phyloP scores from a whole-genome alignment of 2,888 invertebrate species.

The Tetropium fuscum region DNA sequence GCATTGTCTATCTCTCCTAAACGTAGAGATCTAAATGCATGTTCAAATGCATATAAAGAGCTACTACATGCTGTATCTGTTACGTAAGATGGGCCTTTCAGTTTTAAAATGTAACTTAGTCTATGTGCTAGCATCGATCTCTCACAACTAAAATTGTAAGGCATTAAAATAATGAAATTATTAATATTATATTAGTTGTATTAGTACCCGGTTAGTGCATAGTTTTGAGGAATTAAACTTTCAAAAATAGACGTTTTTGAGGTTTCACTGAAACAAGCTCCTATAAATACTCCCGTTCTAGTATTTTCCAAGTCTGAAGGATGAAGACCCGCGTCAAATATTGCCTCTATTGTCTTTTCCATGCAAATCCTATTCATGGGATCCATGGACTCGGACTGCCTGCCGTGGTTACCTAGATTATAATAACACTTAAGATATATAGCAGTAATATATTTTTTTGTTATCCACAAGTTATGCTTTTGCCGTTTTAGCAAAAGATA shows the following conservation, averaged over 20 bases:
- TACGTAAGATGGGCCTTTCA: conserved; percentile 90
- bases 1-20: conserved; percentile 89
- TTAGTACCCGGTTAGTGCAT: conserved; percentile 14
- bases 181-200: background rate
- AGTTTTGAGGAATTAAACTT: background rate
- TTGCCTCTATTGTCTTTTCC: conserved; percentile 71
- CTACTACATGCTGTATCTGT: conserved; percentile 97
- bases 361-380: conserved; percentile 71
- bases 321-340: conserved; percentile 74
- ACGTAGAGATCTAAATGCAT: conserved; percentile 80
- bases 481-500: no score
- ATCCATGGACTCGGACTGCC: conserved; percentile 72
- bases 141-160: conserved; percentile 60
- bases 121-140: conserved; percentile 94
- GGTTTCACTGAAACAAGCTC: conserved; percentile 81
- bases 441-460: no score
- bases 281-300: conserved; percentile 83
- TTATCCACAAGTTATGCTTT: no score
- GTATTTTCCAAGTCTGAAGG: conserved; percentile 77
- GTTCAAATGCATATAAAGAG: conserved; percentile 86
- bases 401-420: conserved; percentile 24
- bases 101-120: conserved; percentile 87
- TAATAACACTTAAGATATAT: no score
- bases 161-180: background rate
- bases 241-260: conserved; percentile 59